These are phyloP conservation scores for Tenthredo distinguenda DNA, from an alignment of 2,888 invertebrate species.

Conservation along the genomic window DNA sequence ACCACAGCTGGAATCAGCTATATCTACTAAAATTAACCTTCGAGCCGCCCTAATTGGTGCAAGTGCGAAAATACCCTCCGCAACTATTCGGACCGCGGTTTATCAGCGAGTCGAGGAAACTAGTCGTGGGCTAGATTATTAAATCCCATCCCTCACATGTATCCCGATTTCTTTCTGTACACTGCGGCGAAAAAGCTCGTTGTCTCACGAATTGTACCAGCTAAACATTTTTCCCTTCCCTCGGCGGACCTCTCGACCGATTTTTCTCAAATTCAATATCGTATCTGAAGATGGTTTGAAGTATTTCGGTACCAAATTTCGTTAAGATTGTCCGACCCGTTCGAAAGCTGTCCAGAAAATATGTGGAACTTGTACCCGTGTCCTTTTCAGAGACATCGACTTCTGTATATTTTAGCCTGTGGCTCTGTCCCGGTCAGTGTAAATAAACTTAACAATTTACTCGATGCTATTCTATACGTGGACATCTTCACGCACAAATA, in stretches of 20 bases:
- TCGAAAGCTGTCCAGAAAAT: background rate
- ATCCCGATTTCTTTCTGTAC: too few species aligned
- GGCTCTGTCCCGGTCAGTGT: background rate
- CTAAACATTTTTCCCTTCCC: background rate
- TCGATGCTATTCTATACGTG: background rate
- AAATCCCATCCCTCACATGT: background rate
- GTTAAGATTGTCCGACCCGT: background rate
- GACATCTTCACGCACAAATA: background rate
- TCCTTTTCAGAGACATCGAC: background rate
- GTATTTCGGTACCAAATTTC: background rate
- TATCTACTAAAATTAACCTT: slow-evolving; percentile 1
- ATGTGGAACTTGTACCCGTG: background rate
- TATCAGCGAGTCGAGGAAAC: background rate
- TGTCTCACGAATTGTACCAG: too few species aligned
- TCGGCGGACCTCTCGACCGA: background rate
- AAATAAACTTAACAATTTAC: background rate
- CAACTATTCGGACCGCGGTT: background rate
- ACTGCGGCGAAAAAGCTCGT: too few species aligned
- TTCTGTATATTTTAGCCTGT: background rate
- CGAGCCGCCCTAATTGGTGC: background rate
- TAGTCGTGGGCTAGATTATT: background rate
- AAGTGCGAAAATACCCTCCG: background rate
- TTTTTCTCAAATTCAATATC: background rate
- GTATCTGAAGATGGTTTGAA: background rate
- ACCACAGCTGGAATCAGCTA: slow-evolving; percentile 26